Evolutionary conservation across 2,113 vertebrate genomes (phyloP).

Genomic region (Thunnus maccoyii): DNA sequence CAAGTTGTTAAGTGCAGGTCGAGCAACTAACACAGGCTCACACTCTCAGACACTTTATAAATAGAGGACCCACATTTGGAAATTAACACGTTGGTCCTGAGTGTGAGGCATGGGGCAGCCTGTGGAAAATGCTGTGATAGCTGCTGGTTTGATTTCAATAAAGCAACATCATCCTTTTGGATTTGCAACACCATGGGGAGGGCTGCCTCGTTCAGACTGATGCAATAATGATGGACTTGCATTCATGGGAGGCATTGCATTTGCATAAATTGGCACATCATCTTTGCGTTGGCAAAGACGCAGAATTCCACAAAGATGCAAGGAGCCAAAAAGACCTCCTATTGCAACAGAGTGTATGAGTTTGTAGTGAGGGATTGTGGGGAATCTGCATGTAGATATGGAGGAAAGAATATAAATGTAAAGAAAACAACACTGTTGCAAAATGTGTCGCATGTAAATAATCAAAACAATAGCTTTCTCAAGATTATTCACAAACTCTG

Average conservation of each 20-base stretch:
- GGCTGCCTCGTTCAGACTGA: constrained; percentile 21
- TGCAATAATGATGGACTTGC: constrained; percentile 30
- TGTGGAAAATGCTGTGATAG: constrained; percentile 26
- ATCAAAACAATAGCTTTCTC: not conserved
- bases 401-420: not conserved
- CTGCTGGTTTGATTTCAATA: constrained; percentile 44
- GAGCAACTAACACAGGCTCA: not conserved
- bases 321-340: not conserved
- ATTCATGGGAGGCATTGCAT: constrained; percentile 22
- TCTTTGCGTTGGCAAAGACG: not conserved
- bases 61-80: constrained; percentile 47
- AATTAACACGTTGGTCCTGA: constrained; percentile 27
- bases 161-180: not conserved
- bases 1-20: not conserved
- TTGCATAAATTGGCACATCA: constrained; percentile 12
- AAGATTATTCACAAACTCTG: not conserved
- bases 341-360: constrained; percentile 18
- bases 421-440: not conserved
- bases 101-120: not conserved
- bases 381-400: not conserved
- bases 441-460: not conserved
- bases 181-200: constrained; percentile 53
- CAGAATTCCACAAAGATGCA: constrained; percentile 43
- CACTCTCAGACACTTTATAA: constrained; percentile 42
- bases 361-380: constrained; percentile 4